Evolutionary conservation across 2,797 vertebrate species (phyloP), one percentile per base, ranked within the genome.

Genomic region (Malurus leucopterus): DNA sequence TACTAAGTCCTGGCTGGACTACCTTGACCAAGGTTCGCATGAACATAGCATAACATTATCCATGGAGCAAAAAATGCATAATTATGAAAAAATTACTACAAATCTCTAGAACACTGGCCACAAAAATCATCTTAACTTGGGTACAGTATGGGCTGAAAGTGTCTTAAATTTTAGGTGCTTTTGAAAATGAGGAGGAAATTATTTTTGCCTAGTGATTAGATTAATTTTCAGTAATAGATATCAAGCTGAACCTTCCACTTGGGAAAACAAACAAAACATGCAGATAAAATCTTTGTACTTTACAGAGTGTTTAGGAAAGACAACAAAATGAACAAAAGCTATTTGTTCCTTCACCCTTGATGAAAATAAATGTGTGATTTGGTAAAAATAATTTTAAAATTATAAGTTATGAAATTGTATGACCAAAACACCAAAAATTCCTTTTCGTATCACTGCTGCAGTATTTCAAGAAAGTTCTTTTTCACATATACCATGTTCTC

Each of bases 21-120:
- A 36, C 36, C 18, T 15, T 0, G 1, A 34, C 8, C 6, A 22
- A 23, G 13, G 5, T 51, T 16, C 21, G 44, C 0, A 0, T 16
- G 8, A 7, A 30, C 2, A 15, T 9, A 29, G 3, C 4, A 3
- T 6, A 7, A 16, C 5, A 36, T 46, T 30, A 38, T 21, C 5
- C 3, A 7, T 61, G 23, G 19, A 79, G 62, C 3, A 55, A 24
- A 58, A 62, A 59, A 24, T 7, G 3, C 2, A 6, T 41, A 55
- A 47, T 24, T 43, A 8, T 44, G 12, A 44, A 59, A 81, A 68
- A 62, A 49, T 9, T 2, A 6, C 15, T 23, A 6, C 3, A 74
- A 79, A 53, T 36, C 8, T 57, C 36, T 43, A 36, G 3, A 41
- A 61, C 4, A n/a, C 3, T 27, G 15, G 4, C 15, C 51, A 46